Evolutionary conservation across 2,797 vertebrate species (phyloP).

Genomic region (Enteromius afrohamiltoni): DNA sequence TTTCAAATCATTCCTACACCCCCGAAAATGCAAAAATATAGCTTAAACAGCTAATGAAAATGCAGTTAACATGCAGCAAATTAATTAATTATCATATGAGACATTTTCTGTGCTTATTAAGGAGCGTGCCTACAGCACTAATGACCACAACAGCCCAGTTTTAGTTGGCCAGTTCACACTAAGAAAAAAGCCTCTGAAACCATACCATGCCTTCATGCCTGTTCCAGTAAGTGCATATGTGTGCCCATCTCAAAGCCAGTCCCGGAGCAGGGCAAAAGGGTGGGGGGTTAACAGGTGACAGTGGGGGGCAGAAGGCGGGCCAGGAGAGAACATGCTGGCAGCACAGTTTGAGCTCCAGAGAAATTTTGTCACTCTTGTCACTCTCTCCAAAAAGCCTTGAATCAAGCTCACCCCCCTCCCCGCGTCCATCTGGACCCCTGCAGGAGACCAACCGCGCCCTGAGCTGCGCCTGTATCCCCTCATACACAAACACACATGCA

Average conservation of each 20-base stretch:
- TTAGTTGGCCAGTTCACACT: conserved; percentile 7
- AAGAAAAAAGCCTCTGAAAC: conserved; percentile 17
- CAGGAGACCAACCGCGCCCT: conserved; percentile 49
- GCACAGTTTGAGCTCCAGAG: conserved; percentile 67
- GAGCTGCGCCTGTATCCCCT: conserved; percentile 28
- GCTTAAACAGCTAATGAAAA: not conserved
- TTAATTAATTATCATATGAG: not conserved
- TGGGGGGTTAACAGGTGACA: conserved; percentile 69
- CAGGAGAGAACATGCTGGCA: conserved; percentile 61
- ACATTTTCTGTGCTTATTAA: not conserved
- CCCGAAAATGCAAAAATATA: not conserved
- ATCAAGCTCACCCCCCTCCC: conserved; percentile 54
- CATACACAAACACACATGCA: conserved; percentile 2
- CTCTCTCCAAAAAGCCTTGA: conserved; percentile 52
- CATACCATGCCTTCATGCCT: conserved; percentile 1
- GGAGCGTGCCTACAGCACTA: not conserved
- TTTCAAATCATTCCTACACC: too few species aligned
- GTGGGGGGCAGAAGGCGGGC: conserved; percentile 63
- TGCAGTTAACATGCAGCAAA: not conserved
- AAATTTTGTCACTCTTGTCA: conserved; percentile 62
- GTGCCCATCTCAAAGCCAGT: conserved; percentile 38
- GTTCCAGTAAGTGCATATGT: conserved; percentile 10
- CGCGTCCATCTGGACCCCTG: conserved; percentile 69
- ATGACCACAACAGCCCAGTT: conserved; percentile 5
- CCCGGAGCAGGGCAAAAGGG: conserved; percentile 40